phyloP scores from a whole-genome alignment of 2,888 invertebrate species.

The Hirtodrosophila confusa region DNA sequence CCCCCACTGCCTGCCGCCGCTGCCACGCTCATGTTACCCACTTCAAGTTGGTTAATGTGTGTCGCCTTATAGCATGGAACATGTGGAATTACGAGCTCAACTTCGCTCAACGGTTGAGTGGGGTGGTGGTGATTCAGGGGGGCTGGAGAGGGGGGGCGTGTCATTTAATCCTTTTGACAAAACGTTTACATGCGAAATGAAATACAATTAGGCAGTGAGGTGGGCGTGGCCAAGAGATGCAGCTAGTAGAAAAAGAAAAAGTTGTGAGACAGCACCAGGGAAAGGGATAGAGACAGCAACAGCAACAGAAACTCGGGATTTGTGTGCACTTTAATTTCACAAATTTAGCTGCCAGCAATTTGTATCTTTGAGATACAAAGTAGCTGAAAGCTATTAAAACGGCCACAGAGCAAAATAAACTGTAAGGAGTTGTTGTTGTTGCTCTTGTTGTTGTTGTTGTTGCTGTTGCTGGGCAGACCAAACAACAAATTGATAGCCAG shows the following conservation, averaged over 20 bases:
- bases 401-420: conserved; percentile 73
- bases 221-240: conserved; percentile 42
- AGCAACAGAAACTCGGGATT: conserved; percentile 26
- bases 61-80: conserved; percentile 71
- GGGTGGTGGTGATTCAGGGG: not conserved
- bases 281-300: not conserved
- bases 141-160: conserved; percentile 25
- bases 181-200: conserved; percentile 70
- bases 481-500: conserved; percentile 75
- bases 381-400: conserved; percentile 73
- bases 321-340: conserved; percentile 68
- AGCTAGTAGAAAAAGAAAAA: conserved; percentile 1
- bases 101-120: conserved; percentile 3
- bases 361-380: conserved; percentile 75
- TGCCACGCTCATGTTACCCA: conserved; percentile 51
- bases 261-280: not conserved
- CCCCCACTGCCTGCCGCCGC: not conserved
- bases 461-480: conserved; percentile 51
- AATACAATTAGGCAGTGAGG: conserved; percentile 65
- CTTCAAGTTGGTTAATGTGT: conserved; percentile 73
- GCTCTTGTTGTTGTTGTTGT: conserved; percentile 16
- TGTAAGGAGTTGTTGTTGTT: conserved; percentile 52
- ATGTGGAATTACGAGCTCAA: conserved; percentile 68
- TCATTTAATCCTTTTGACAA: conserved; percentile 77
- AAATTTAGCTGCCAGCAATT: conserved; percentile 60